Conservation (phyloP, 2,113 vertebrate genomes). For the Microcebus griseorufus region DNA sequence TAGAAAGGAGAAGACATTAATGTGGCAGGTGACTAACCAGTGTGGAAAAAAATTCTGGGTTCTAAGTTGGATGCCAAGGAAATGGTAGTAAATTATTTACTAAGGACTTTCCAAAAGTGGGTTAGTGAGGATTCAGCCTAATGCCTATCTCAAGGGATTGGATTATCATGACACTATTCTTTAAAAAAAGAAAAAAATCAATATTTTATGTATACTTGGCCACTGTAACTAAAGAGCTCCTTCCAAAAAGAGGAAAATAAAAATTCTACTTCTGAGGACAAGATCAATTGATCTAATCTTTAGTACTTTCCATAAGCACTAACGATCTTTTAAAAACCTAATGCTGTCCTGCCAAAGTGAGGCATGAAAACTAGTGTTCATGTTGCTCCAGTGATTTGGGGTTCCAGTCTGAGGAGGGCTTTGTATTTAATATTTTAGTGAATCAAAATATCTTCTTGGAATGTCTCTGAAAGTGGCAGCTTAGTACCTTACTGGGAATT, state of each 20-base stretch:
- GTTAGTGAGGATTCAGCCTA: conserved; percentile 9
- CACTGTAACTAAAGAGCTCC: not conserved
- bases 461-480: conserved; percentile 52
- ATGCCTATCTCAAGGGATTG: not conserved
- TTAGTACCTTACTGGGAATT: conserved; percentile 61
- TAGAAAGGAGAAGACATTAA: conserved; percentile 72
- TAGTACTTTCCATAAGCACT: not conserved
- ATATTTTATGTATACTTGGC: not conserved
- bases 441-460: conserved; percentile 68
- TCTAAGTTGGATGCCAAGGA: conserved; percentile 76
- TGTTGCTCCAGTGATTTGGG: not conserved
- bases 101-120: not conserved
- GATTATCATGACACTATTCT: not conserved
- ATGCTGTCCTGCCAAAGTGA: not conserved
- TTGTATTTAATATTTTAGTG: conserved; percentile 75
- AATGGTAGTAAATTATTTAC: conserved; percentile 73
- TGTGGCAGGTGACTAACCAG: conserved; percentile 61
- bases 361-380: not conserved
- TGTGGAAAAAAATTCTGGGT: conserved; percentile 74
- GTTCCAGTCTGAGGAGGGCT: conserved; percentile 28
- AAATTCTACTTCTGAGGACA: not conserved
- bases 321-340: conserved; percentile 47
- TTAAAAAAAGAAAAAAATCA: not conserved
- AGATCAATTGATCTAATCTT: not conserved
- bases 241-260: not conserved